Percentiles rank a stretch among this genome's conserved stretches.
Conservation (phyloP, 2,797 vertebrate species). For the Enteromius fasciolatus region DNA sequence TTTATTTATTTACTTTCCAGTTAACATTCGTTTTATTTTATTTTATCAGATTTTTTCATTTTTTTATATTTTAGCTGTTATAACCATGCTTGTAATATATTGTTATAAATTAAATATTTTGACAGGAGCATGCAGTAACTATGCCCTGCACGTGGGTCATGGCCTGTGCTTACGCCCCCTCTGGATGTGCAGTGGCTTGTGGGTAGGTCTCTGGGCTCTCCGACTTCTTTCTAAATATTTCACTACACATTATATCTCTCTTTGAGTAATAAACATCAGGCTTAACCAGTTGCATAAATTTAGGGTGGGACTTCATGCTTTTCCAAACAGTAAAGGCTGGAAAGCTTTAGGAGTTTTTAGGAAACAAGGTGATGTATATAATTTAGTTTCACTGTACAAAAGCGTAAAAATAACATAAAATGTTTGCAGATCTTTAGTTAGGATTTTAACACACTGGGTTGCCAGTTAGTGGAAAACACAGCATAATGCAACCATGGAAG, state of each 20-base stretch:
- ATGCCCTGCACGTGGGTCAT: conserved; percentile 99
- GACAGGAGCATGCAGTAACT: conserved; percentile 94
- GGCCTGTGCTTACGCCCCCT: conserved; percentile 96
- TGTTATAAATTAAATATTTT: conserved; percentile 22
- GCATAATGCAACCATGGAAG: neutral
- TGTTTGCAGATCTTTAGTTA: neutral
- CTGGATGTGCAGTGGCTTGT: conserved; percentile 96
- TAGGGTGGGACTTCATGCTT: neutral
- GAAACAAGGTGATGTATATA: neutral
- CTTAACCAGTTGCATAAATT: neutral
- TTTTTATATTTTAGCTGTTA: neutral
- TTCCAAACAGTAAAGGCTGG: neutral
- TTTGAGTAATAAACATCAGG: neutral
- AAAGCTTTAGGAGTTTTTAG: neutral
- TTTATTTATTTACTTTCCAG: neutral
- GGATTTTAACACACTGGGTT: neutral
- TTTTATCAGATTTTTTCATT: neutral
- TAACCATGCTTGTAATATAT: neutral
- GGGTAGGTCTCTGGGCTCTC: conserved; percentile 82
- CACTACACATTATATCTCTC: neutral
- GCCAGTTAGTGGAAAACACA: neutral
- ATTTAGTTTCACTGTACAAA: too few relatives aligned
- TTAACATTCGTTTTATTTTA: neutral
- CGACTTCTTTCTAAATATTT: neutral
- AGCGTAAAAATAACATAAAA: too few relatives aligned